These are phyloP conservation scores for Drosophila arawakana DNA, from an alignment of 1,140 invertebrate species.

Conservation along the genomic window DNA sequence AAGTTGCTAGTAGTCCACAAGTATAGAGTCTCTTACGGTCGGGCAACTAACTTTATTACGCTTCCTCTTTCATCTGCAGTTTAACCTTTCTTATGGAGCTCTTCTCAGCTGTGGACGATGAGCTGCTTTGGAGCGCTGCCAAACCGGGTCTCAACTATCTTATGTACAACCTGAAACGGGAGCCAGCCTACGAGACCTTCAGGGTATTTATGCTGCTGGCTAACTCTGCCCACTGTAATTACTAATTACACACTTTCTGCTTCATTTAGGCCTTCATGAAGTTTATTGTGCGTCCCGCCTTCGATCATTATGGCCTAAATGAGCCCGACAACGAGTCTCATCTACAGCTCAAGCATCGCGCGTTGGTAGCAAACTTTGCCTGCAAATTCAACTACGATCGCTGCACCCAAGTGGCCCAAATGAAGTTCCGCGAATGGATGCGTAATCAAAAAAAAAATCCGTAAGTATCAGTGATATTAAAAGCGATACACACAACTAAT, in stretches of 20 bases:
- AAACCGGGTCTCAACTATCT: slow-evolving; percentile 76
- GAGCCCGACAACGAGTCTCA: slow-evolving; percentile 84
- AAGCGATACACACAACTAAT: too few species aligned
- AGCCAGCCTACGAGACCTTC: slow-evolving; percentile 82
- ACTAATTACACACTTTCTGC: not conserved
- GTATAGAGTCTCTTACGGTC: too few species aligned
- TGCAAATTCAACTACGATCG: slow-evolving; percentile 85
- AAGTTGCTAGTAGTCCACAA: not conserved
- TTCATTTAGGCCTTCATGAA: slow-evolving; percentile 75
- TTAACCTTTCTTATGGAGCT: slow-evolving; percentile 85
- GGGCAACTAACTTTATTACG: not conserved
- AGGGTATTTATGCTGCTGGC: slow-evolving; percentile 48
- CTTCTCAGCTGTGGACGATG: slow-evolving; percentile 64
- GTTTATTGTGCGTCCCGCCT: slow-evolving; percentile 78
- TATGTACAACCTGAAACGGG: slow-evolving; percentile 74
- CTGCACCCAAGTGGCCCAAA: slow-evolving; percentile 84
- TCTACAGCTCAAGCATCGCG: slow-evolving; percentile 84
- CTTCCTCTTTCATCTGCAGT: slow-evolving; percentile 1
- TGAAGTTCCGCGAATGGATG: slow-evolving; percentile 85
- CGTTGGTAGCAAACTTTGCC: slow-evolving; percentile 85
- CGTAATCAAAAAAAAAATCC: slow-evolving; percentile 53
- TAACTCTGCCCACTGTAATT: not conserved
- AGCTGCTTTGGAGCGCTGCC: slow-evolving; percentile 74
- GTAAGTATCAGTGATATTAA: slow-evolving; percentile 51
- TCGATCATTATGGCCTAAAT: slow-evolving; percentile 78